Percentiles rank a stretch among this genome's conserved stretches.
These are phyloP conservation scores for Tetramorium alpestre DNA, from an alignment of 1,140 invertebrate species.

Conservation along the genomic window DNA sequence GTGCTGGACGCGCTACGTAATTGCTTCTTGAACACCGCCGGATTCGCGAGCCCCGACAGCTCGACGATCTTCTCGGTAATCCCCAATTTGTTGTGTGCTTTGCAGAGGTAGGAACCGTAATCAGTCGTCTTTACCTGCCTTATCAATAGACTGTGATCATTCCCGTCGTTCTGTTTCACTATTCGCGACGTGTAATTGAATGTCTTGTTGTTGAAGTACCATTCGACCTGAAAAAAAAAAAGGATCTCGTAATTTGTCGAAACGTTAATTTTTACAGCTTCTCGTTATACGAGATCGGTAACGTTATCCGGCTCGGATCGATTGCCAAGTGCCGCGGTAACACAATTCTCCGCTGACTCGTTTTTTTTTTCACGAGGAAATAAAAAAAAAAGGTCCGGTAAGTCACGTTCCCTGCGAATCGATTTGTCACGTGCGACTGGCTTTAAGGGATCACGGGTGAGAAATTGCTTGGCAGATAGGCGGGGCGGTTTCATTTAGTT, in stretches of 20 bases:
- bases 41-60: constrained; percentile 88
- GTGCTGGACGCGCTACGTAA: constrained; percentile 81
- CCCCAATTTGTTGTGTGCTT: constrained; percentile 91
- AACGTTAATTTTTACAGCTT: not conserved
- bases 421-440: constrained; percentile 66
- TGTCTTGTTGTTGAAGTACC: constrained; percentile 85
- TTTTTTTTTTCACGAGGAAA: constrained; percentile 37
- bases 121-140: constrained; percentile 89
- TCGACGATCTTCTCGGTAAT: constrained; percentile 85
- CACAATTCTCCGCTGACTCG: not conserved
- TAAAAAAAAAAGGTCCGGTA: constrained; percentile 39
- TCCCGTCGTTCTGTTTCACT: constrained; percentile 86
- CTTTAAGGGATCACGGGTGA: constrained; percentile 56
- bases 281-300: not conserved
- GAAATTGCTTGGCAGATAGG: constrained; percentile 61
- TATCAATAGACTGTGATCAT: constrained; percentile 89
- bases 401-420: constrained; percentile 65
- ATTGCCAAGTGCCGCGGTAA: not conserved
- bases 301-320: not conserved
- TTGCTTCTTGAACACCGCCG: constrained; percentile 87
- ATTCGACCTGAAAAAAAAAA: constrained; percentile 81
- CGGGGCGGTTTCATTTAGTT: constrained; percentile 47
- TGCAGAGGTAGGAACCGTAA: constrained; percentile 92
- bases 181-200: constrained; percentile 87
- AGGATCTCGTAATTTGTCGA: not conserved